Evolutionary conservation across 1,140 invertebrate species (phyloP), one percentile per base, ranked within the genome.

Genomic region (Pteromalus puparum): DNA sequence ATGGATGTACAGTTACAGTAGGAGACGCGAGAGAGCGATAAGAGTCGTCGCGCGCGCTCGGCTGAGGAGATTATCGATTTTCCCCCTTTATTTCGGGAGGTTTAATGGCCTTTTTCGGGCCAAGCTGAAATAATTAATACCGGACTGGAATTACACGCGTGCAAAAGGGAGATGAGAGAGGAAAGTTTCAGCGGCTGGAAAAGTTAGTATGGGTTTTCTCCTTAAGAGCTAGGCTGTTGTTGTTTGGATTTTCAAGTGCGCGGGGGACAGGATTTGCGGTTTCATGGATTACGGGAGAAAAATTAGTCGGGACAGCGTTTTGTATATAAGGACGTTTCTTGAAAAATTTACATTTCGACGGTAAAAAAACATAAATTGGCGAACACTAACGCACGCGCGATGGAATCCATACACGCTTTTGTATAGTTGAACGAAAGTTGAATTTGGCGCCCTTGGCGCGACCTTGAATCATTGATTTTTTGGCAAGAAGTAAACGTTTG

Each of bases 401-500:
- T 61, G 18, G 18, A 61, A 61, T 61, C 18, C 53, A 21, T 7
- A 61, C 6, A n/a, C 3, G 2, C 30, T 9, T 77, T 38, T 34
- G 6, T 34, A 5, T 34, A 15, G 13, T 68, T 48, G 5, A 70
- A 30, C 21, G 53, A 30, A 26, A 68, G 42, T 70, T 77, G 13
- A 77, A 34, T 83, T 48, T 28, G 46, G 15, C 77, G 38, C 81
- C 81, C 81, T 83, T 70, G 81, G 12, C 12, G 2, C 38, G 81
- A 76, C 81, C 81, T 83, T 42, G 74, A 83, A 12, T n/a, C 74
- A 83, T 83, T 70, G 81, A 83, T 83, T 83, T 83, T 70, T 82
- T 53, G 1, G 28, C 53, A 15, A 61, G 34, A 73, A 53, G 68
- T 28, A 61, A 73, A 75, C 34, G 18, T 74, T 73, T 67, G 34